A percentile compares a stretch with the other conserved stretches of the same genome.
Conservation (phyloP, 1,140 invertebrate genomes). For the Camponotus pennsylvanicus region DNA sequence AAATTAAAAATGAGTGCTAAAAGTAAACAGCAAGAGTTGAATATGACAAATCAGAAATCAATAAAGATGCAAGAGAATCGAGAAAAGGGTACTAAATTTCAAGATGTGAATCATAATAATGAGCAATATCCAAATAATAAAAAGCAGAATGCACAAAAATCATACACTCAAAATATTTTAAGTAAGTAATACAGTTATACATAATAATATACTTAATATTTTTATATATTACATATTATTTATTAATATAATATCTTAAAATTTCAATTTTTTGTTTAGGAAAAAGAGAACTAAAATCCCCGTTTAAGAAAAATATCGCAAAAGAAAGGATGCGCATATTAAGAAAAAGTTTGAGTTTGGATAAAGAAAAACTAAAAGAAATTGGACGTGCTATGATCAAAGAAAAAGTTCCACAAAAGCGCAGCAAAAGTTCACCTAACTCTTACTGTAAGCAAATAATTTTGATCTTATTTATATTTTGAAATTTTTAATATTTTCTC, state of each 20-base stretch:
- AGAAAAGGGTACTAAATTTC: background rate
- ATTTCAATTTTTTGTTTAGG: constrained; percentile 9
- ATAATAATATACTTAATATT: background rate
- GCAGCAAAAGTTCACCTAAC: background rate
- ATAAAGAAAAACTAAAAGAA: constrained; percentile 10
- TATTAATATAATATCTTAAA: background rate
- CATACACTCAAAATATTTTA: background rate
- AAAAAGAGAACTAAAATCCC: background rate
- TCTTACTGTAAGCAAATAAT: background rate
- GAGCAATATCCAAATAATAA: background rate
- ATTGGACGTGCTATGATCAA: background rate
- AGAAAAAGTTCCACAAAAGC: background rate
- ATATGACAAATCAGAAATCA: background rate
- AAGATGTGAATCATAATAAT: background rate
- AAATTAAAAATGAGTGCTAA: background rate
- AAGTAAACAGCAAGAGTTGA: background rate
- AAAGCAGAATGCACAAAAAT: background rate
- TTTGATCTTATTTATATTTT: background rate
- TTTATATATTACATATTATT: background rate
- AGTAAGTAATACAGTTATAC: constrained; percentile 14
- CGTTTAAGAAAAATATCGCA: constrained; percentile 70
- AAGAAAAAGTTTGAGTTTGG: constrained; percentile 62
- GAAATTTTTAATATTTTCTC: background rate
- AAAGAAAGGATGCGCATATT: constrained; percentile 73
- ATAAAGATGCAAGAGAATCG: constrained; percentile 4